A percentile compares a stretch with the other conserved stretches of the same genome.
phyloP scores from a whole-genome alignment of 2,113 vertebrate genomes.

The Elachura formosa region DNA sequence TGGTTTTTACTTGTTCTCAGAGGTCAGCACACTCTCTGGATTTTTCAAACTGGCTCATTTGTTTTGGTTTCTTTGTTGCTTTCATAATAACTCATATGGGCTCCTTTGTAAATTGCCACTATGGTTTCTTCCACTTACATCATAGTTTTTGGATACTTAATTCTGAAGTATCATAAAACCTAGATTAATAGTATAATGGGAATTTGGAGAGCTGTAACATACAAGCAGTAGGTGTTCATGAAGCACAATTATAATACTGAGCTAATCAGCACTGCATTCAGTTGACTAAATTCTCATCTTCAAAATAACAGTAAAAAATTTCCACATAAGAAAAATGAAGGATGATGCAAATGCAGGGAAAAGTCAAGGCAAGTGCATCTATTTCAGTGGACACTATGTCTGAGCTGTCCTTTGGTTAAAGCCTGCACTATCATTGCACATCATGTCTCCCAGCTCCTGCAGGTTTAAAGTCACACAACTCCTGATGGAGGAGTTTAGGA shows the following conservation, averaged over 20 bases:
- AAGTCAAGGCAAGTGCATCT: background rate
- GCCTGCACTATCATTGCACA: background rate
- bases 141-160: conserved; percentile 22
- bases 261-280: conserved; percentile 35
- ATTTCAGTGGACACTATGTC: background rate
- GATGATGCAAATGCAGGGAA: background rate
- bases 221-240: conserved; percentile 11
- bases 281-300: conserved; percentile 20
- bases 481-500: background rate
- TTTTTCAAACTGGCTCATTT: background rate
- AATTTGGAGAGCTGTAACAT: conserved; percentile 40
- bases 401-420: background rate
- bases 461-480: background rate
- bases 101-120: conserved; percentile 5
- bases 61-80: background rate
- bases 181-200: conserved; percentile 23
- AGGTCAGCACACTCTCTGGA: background rate
- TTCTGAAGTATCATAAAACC: conserved; percentile 36
- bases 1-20: background rate
- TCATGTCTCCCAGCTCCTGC: background rate
- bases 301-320: background rate
- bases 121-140: background rate
- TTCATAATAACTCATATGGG: background rate
- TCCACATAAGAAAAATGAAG: background rate
- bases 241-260: conserved; percentile 25